A percentile compares a stretch with the other conserved stretches of the same genome.
phyloP scores from a whole-genome alignment of 2,797 vertebrate species.

The Phrynocephalus forsythii region DNA sequence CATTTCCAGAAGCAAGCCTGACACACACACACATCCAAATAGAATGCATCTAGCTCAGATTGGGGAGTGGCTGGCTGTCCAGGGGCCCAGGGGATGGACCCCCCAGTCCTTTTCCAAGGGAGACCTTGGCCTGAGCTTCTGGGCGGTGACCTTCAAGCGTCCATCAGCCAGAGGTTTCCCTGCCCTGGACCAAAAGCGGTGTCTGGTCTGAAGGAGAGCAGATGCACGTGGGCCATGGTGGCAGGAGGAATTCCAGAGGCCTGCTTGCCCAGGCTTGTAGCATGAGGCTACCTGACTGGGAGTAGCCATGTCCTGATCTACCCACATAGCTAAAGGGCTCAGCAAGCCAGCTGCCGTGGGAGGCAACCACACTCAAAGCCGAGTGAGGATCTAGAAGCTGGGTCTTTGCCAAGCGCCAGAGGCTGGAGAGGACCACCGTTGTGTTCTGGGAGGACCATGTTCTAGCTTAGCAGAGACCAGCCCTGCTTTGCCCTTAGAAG shows the following conservation, averaged over 20 bases:
- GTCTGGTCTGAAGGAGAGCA: neutral
- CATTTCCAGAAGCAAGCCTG: too few relatives aligned
- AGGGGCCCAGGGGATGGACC: neutral
- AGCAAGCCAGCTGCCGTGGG: neutral
- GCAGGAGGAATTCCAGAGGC: too few relatives aligned
- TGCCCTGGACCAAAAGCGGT: neutral
- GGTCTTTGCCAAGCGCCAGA: neutral
- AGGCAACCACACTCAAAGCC: too few relatives aligned
- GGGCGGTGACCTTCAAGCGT: neutral
- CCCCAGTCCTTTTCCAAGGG: neutral
- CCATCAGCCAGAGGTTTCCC: neutral
- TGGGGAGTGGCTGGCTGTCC: neutral
- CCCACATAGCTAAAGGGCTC: neutral
- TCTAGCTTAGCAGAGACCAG: too few relatives aligned
- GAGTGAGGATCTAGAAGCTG: neutral
- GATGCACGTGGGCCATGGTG: too few relatives aligned
- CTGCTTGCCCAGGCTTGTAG: neutral
- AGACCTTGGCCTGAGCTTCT: neutral
- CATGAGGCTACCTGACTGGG: too few relatives aligned
- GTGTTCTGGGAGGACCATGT: too few relatives aligned
- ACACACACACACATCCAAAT: too few relatives aligned
- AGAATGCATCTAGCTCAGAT: too few relatives aligned
- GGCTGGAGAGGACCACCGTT: neutral
- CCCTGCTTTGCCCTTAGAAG: neutral
- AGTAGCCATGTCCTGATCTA: neutral